Base-by-base conservation (phyloP, 1,140 invertebrate genomes). In the Eubasilissa regina region DNA sequence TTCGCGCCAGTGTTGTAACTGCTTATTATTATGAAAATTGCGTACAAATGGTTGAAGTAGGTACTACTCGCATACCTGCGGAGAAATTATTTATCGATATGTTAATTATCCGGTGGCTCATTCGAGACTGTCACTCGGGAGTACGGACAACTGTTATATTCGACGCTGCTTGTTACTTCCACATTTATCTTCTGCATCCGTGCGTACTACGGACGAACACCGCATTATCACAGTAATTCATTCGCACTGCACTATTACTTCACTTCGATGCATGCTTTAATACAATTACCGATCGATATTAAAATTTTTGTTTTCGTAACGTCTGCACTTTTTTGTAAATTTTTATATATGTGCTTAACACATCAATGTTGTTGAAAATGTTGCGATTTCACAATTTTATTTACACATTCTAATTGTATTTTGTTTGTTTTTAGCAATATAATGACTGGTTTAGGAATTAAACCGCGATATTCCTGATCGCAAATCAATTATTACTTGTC, bases 71-170 rank as follows among this genome's bases (percentile, higher is more conserved):
- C 70, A 74, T 74, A 25, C 70, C 13, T 55, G 13, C 13, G 53
- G 53, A 58, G 70, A 74, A 56, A 56, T 17, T 74, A 43, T 1
- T 44, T 66, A 47, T 17, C 17, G 21, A 43, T 74, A 74, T 74
- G 70, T 10, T 74, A 58, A 74, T 74, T 56, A 74, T 55, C 53
- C 51, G 15, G 43, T 43, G 53, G 70, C 56, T 74, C 70, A 74
- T 13, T 72, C 68, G 68, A 17, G 68, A 72, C 68, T 72, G 68
- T 72, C 68, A 72, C 68, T 53, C 53, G 21, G 35, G 51, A 74
- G 70, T 44, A 74, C 70, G 25, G 53, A 56, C 70, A 74, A 15
- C 13, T 47, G n/a, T 51, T 47, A 47, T 19, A 47, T 15, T 13
- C 51, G 12, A 15, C 12, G 51, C 66, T 15, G n/a, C 13, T 13